Conservation (phyloP, 2,888 invertebrate genomes). For the Leucoma salicis region DNA sequence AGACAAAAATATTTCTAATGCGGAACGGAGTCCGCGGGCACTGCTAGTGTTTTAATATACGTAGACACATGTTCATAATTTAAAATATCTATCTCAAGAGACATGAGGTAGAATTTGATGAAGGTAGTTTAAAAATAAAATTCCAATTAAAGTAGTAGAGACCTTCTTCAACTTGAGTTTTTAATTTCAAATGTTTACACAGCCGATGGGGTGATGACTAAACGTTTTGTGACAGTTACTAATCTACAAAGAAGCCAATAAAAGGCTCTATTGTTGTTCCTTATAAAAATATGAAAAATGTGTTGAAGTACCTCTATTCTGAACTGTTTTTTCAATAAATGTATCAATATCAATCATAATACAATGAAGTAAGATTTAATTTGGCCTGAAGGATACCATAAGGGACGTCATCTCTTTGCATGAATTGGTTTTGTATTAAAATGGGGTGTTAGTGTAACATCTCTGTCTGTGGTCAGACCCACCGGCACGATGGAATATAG, state of each 20-base stretch:
- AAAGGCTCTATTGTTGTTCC: conserved; percentile 62
- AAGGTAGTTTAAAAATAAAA: too few species aligned
- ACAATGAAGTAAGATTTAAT: conserved; percentile 22
- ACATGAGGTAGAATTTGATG: too few species aligned
- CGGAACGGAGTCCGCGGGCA: too few species aligned
- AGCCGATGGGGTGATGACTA: conserved; percentile 66
- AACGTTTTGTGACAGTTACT: conserved; percentile 68
- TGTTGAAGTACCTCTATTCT: conserved; percentile 45
- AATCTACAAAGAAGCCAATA: conserved; percentile 75
- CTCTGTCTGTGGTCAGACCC: conserved; percentile 50
- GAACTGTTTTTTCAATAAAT: conserved; percentile 18
- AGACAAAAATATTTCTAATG: too few species aligned
- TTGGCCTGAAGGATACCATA: conserved; percentile 11
- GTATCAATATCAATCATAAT: conserved; percentile 24
- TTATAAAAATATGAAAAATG: conserved; percentile 59
- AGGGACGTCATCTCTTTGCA: conserved; percentile 41
- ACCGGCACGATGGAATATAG: conserved; percentile 36
- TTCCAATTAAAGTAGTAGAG: too few species aligned
- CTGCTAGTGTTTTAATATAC: too few species aligned
- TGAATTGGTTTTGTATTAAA: conserved; percentile 46
- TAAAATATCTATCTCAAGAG: too few species aligned
- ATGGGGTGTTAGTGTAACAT: conserved; percentile 47
- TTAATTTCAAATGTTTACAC: conserved; percentile 59
- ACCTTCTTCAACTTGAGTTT: conserved; percentile 31
- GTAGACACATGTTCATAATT: too few species aligned